phyloP scores from a whole-genome alignment of 2,797 vertebrate genomes.

The Phataginus tetradactyla region DNA sequence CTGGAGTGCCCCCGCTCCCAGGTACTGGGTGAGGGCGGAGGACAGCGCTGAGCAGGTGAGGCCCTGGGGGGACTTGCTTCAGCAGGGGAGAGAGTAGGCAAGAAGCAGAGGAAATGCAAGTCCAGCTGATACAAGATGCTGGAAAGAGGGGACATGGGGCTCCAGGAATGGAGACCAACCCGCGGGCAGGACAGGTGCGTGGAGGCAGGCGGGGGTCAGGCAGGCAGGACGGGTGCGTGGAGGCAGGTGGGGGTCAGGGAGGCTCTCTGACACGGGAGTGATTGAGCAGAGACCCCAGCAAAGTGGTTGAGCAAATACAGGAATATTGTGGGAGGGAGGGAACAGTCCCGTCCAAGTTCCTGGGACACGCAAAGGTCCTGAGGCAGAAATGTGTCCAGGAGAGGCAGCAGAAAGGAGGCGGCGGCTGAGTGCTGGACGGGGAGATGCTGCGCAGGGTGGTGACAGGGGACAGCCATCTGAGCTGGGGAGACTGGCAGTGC shows the following conservation, averaged over 20 bases:
- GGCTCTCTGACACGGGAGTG: not conserved
- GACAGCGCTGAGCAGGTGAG: accelerated
- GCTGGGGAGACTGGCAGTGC: not conserved
- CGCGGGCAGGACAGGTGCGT: not conserved
- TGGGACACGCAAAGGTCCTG: not conserved
- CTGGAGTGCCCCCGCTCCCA: not conserved
- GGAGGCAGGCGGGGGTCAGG: not conserved
- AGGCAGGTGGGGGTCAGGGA: not conserved
- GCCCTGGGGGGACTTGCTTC: not conserved
- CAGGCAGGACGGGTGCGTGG: not conserved
- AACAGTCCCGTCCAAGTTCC: not conserved
- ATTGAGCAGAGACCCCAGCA: not conserved
- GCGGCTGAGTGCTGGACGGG: not conserved
- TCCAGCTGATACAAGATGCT: not conserved
- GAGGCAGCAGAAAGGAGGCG: not conserved
- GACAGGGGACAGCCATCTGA: not conserved
- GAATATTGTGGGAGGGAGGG: accelerated
- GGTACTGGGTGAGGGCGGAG: accelerated
- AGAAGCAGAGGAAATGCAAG: not conserved
- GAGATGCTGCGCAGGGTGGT: not conserved
- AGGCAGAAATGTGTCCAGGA: not conserved
- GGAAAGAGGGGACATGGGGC: accelerated
- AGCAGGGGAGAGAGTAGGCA: not conserved
- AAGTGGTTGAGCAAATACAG: accelerated
- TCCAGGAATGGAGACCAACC: too few relatives aligned